These are phyloP conservation scores for Catocala nupta DNA, from an alignment of 2,888 invertebrate species.

Conservation along the genomic window DNA sequence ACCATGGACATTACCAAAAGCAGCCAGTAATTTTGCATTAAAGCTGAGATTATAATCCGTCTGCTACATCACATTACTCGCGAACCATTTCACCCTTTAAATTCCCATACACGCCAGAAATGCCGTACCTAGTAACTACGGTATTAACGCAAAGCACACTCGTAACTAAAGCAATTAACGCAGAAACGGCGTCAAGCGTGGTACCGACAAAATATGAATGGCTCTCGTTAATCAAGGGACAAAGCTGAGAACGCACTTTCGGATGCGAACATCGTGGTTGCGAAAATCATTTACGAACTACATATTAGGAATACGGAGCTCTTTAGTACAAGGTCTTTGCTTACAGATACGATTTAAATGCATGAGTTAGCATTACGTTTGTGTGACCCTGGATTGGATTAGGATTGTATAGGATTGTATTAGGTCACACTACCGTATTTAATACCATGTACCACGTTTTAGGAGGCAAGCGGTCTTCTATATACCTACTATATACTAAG, in stretches of 20 bases:
- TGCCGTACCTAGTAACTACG: constrained; percentile 14
- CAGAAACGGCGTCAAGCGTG: constrained; percentile 26
- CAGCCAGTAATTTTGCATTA: no score
- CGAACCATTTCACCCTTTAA: constrained; percentile 7
- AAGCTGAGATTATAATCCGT: no score
- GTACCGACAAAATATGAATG: constrained; percentile 45
- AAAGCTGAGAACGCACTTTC: constrained; percentile 21
- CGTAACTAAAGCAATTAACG: constrained; percentile 38
- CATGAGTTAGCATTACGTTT: no score
- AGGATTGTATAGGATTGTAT: no score
- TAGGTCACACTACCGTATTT: no score
- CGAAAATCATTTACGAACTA: neutral
- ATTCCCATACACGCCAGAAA: constrained; percentile 6
- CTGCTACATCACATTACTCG: neutral
- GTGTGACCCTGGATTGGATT: no score
- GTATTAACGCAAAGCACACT: constrained; percentile 20
- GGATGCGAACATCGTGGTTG: constrained; percentile 4
- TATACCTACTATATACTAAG: no score
- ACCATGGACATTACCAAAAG: no score
- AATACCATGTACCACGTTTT: no score
- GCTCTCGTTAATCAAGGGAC: constrained; percentile 40
- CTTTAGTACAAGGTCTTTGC: no score
- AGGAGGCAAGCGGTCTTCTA: no score
- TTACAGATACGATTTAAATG: no score
- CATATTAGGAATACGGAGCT: neutral